A percentile compares a stretch with the other conserved stretches of the same genome.
phyloP scores from a whole-genome alignment of 2,797 vertebrate genomes.

The Remorina albescens region DNA sequence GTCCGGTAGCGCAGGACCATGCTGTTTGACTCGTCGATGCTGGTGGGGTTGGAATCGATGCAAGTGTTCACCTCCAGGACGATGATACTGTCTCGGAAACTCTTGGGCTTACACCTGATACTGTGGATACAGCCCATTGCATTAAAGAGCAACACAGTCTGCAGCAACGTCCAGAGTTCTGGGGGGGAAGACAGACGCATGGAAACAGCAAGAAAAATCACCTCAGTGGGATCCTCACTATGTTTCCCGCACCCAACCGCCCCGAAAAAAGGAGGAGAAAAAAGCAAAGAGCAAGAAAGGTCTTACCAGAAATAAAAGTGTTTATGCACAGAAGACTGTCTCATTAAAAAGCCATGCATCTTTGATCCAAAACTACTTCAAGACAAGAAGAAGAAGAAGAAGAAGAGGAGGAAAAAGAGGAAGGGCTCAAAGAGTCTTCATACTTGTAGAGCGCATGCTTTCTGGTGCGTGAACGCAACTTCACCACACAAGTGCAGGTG shows the following conservation, averaged over 20 bases:
- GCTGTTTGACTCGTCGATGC: conserved; percentile 97
- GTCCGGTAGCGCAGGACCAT: conserved; percentile 98
- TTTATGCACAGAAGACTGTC: conserved; percentile 34
- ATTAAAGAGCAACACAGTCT: conserved; percentile 87
- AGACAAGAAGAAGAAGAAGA: not conserved
- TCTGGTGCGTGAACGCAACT: conserved; percentile 62
- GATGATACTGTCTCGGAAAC: conserved; percentile 94
- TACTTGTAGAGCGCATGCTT: conserved; percentile 58
- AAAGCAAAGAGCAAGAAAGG: conserved; percentile 19
- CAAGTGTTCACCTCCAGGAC: conserved; percentile 94
- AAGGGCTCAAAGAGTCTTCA: conserved; percentile 21
- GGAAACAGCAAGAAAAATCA: conserved; percentile 81
- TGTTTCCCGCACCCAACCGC: not conserved
- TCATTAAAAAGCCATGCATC: conserved; percentile 60
- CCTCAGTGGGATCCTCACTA: conserved; percentile 63
- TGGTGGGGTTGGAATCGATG: conserved; percentile 95
- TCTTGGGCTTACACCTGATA: conserved; percentile 96
- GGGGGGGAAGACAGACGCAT: conserved; percentile 87
- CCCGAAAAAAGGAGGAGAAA: no score
- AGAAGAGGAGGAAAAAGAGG: conserved; percentile 21
- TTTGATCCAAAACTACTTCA: conserved; percentile 46
- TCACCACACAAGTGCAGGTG: conserved; percentile 44
- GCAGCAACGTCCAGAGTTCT: conserved; percentile 88
- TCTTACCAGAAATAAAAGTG: conserved; percentile 41
- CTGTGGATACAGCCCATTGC: conserved; percentile 99